Base-by-base conservation (phyloP, 1,140 invertebrate species). In the Drosophila fuyamai region DNA sequence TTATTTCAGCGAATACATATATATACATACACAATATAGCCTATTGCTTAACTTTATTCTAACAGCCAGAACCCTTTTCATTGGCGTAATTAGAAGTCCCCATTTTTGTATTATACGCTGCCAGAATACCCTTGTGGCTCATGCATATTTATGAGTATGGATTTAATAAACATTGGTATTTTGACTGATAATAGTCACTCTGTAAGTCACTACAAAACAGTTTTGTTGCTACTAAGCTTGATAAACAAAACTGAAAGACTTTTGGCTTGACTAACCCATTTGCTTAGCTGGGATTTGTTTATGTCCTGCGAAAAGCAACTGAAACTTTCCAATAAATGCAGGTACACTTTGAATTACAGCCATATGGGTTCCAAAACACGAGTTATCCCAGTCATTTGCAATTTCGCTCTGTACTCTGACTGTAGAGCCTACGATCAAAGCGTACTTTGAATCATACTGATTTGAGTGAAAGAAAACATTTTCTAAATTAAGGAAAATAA, bases 91-190 rank as follows among this genome's bases (percentile, higher is more conserved):
- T 88, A 83, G 61, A 84, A 63, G 65, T 53, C 53, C 50, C 32
- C 50, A 48, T 66, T 48, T 46, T 68, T 63, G 29, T 27, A 35
- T 62, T 73, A 35, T 35, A 47, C 16, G 36, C 18, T 27, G 40
- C 13, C 1, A 14, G 41, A 10, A 46, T 32, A 50, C 63, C 61
- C 18, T 43, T 44, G 32, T 29, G 16, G 2, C 53, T 27, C 48
- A 89, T 88, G 84, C 80, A 89, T 89, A 89, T 89, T 89, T 84
- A 89, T 89, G 84, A 89, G 84, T 89, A 89, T 89, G 78, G 84
- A 89, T 89, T 90, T 89, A 89, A 89, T 89, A 89, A 84, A 72
- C 47, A 41, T 62, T 75, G 61, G 50, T 67, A 66, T 78, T 55
- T 77, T 67, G 32, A 61, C n/a, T 65, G 27, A 70, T 40, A 51